Conservation (phyloP, 2,888 invertebrate species). For the Campoplex nolae region DNA sequence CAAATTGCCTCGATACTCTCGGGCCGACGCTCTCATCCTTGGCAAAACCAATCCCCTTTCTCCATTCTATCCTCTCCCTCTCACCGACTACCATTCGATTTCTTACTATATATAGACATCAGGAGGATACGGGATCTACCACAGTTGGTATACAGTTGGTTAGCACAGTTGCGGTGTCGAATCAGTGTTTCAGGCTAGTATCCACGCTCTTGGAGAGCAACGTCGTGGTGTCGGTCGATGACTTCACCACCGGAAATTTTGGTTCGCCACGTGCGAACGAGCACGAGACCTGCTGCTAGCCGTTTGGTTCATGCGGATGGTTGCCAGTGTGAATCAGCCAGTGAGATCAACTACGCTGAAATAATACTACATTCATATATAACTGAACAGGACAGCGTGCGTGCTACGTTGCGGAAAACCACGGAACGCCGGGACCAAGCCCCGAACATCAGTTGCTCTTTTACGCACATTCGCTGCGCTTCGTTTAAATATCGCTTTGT, state of each 20-base stretch:
- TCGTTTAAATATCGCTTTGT: conserved; percentile 63
- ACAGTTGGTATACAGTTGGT: conserved; percentile 63
- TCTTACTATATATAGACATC: conserved; percentile 45
- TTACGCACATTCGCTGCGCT: conserved; percentile 53
- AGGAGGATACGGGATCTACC: conserved; percentile 55
- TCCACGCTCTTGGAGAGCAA: conserved; percentile 36
- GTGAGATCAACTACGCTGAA: conserved; percentile 47
- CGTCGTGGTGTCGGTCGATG: conserved; percentile 53
- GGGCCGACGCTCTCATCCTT: conserved; percentile 50
- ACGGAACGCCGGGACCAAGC: conserved; percentile 68
- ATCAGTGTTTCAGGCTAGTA: conserved; percentile 32
- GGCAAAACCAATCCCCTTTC: conserved; percentile 24
- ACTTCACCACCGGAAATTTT: conserved; percentile 66
- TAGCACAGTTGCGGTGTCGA: conserved; percentile 35
- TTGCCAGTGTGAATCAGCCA: conserved; percentile 37
- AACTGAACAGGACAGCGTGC: conserved; percentile 60
- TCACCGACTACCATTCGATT: neutral
- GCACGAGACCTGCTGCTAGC: conserved; percentile 47
- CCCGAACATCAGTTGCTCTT: conserved; percentile 51
- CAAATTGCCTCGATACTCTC: conserved; percentile 80
- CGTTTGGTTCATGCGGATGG: conserved; percentile 15
- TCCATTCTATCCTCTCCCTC: conserved; percentile 23
- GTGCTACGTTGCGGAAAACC: conserved; percentile 69
- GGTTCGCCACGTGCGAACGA: conserved; percentile 67
- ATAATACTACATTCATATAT: conserved; percentile 45